Conservation (phyloP, 2,797 vertebrate genomes). For the Gymnothorax javanicus region DNA sequence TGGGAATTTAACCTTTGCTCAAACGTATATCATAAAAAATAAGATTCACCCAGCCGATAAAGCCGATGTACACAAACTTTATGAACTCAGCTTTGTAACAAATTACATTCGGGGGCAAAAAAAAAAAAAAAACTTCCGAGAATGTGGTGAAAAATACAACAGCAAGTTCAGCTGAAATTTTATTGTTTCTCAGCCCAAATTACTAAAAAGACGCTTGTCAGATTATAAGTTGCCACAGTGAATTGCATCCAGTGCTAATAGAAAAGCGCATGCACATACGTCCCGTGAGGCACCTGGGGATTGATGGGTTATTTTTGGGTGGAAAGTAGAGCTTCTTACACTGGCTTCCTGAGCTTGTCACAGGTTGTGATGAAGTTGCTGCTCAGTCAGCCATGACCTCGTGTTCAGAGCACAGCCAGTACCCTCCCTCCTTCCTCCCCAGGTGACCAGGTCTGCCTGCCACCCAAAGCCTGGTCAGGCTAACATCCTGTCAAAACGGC, state of each 20-base stretch:
- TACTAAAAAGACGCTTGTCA: neutral
- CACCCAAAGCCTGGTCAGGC: neutral
- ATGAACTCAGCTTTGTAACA: neutral
- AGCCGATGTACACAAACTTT: neutral
- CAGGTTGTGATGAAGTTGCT: neutral
- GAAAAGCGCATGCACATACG: neutral
- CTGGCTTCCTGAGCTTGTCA: neutral
- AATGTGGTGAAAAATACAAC: neutral
- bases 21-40: neutral
- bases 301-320: neutral
- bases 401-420: neutral
- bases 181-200: neutral
- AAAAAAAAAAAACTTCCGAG: neutral
- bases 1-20: neutral
- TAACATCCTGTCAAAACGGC: slow-evolving; percentile 1
- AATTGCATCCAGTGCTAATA: neutral
- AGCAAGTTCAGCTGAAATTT: neutral
- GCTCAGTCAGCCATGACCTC: slow-evolving; percentile 3
- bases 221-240: neutral
- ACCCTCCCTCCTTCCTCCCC: neutral
- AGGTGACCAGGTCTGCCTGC: neutral
- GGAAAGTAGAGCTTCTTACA: neutral
- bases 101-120: neutral
- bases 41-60: neutral
- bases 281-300: neutral